A percentile compares a stretch with the other conserved stretches of the same genome.
These are phyloP conservation scores for Choloepus didactylus DNA, from an alignment of 2,797 vertebrate genomes.

Conservation along the genomic window DNA sequence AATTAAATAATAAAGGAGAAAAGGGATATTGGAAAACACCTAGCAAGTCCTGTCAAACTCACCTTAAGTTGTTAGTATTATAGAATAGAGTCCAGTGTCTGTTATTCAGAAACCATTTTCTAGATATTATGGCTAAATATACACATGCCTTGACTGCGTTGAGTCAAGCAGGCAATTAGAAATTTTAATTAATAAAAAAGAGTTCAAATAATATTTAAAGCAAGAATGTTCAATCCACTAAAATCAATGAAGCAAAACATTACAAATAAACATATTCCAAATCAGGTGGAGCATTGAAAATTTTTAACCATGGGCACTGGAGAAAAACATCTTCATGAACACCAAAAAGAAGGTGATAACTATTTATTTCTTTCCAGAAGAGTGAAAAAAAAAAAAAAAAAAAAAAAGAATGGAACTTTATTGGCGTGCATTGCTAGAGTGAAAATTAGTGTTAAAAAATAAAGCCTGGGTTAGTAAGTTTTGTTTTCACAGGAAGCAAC, in stretches of 20 bases:
- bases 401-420: not conserved
- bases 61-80: not conserved
- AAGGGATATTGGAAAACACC: not conserved
- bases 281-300: not conserved
- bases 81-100: not conserved
- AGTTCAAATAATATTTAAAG: slow-evolving; percentile 2
- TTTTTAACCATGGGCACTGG: not conserved
- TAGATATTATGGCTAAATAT: not conserved
- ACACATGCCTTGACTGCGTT: not conserved
- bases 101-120: not conserved
- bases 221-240: not conserved
- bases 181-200: slow-evolving; percentile 1
- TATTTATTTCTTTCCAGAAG: not conserved
- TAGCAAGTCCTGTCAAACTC: not conserved
- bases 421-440: not conserved
- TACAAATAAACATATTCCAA: not conserved
- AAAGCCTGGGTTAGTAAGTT: not conserved
- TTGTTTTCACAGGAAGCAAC: not conserved
- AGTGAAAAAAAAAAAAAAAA: not conserved
- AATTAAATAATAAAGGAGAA: not conserved
- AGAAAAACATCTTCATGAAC: not conserved
- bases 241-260: slow-evolving; percentile 30
- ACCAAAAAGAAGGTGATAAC: not conserved
- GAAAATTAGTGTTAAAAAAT: not conserved
- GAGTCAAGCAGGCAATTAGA: not conserved